These are phyloP conservation scores for Synanceia verrucosa DNA, from an alignment of 2,797 vertebrate species.

Conservation along the genomic window DNA sequence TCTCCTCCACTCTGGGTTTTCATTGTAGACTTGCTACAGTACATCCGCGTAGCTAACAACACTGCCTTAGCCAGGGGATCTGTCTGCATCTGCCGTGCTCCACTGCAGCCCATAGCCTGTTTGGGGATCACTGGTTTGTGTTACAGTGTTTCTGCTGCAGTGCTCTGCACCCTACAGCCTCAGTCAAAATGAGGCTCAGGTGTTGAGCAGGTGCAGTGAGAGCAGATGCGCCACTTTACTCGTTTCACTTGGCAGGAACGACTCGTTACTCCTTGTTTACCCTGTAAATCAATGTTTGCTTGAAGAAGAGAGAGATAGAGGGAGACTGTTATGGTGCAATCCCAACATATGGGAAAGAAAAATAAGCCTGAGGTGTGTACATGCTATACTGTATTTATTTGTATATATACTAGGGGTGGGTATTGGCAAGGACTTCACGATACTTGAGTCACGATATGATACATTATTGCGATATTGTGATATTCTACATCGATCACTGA, in stretches of 20 bases:
- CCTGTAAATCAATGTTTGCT: slow-evolving; percentile 59
- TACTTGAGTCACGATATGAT: too few species aligned
- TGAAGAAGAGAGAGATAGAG: slow-evolving; percentile 8
- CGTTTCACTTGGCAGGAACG: slow-evolving; percentile 54
- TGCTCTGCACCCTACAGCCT: slow-evolving; percentile 42
- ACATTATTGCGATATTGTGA: too few species aligned
- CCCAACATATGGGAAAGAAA: neutral
- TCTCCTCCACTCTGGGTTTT: slow-evolving; percentile 23
- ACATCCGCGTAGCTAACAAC: slow-evolving; percentile 49
- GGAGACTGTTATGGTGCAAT: slow-evolving; percentile 21
- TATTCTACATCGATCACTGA: too few species aligned
- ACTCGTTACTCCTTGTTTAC: slow-evolving; percentile 63
- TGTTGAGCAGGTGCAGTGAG: slow-evolving; percentile 70
- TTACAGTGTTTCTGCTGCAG: slow-evolving; percentile 49
- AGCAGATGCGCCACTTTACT: slow-evolving; percentile 60
- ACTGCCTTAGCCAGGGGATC: slow-evolving; percentile 51
- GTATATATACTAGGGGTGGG: neutral
- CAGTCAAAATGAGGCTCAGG: slow-evolving; percentile 65
- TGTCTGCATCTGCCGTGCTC: slow-evolving; percentile 60
- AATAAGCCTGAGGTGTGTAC: neutral
- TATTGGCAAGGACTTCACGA: neutral
- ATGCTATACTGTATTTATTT: neutral
- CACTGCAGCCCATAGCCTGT: slow-evolving; percentile 49
- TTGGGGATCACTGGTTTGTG: slow-evolving; percentile 46
- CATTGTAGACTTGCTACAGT: slow-evolving; percentile 44